These are phyloP conservation scores for Pygmarrhopalites habei DNA, from an alignment of 1,140 invertebrate genomes.

Conservation along the genomic window DNA sequence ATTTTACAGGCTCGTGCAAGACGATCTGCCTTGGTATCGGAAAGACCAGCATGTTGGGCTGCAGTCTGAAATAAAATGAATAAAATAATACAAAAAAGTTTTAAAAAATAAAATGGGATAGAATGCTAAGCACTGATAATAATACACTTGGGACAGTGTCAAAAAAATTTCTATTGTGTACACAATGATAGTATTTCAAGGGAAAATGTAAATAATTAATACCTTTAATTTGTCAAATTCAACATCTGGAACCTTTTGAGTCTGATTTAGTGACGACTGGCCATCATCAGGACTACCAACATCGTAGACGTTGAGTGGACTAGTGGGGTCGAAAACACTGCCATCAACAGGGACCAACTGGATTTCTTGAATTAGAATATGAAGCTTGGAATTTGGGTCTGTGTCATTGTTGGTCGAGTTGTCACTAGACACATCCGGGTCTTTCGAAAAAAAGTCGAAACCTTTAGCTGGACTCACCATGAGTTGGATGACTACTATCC, in stretches of 20 bases:
- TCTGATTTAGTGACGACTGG: no score
- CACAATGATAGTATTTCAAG: no score
- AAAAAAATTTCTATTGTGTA: neutral
- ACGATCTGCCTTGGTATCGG: conserved; percentile 13
- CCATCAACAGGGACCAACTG: neutral
- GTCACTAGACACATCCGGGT: no score
- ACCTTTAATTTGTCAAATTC: conserved; percentile 21
- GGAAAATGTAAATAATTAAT: no score
- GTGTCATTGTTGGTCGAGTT: no score
- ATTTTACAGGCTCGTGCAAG: conserved; percentile 8
- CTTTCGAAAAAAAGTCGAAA: no score
- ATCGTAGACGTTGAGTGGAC: no score
- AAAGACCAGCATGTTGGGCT: conserved; percentile 18
- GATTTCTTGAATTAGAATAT: neutral
- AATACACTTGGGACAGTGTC: neutral
- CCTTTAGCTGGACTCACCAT: no score
- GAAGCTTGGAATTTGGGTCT: no score
- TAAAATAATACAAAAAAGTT: no score
- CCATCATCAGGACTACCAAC: no score
- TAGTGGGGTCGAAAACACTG: neutral
- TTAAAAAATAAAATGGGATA: neutral
- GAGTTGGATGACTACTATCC: no score
- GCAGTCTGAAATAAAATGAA: conserved; percentile 5
- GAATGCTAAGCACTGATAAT: neutral
- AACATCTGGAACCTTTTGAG: conserved; percentile 7